Evolutionary conservation across 2,888 invertebrate species (phyloP), one percentile per base, ranked within the genome.

Genomic region (Lymantria dispar): DNA sequence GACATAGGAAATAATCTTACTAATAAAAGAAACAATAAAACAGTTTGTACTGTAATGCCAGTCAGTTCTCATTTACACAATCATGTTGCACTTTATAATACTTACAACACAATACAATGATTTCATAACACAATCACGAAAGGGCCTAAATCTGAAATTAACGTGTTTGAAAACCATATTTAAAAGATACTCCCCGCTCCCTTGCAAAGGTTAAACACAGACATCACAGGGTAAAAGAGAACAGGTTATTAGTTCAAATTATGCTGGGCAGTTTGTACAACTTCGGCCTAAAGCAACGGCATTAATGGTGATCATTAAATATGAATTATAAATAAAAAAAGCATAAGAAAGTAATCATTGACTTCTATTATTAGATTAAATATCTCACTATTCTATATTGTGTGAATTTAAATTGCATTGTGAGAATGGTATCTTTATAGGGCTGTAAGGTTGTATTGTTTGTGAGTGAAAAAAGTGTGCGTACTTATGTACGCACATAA

Each of bases 261-360:
- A 60, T 11, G 57, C 22, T 83, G 82, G 88, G 57, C 58, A 52
- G 48, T 65, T 52, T 61, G 71, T 73, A 72, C 68, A 67, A 74
- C 70, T 63, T 64, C 64, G 72, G 81, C 81, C 81, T 76, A 81
- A 87, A 86, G 83, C 84, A 82, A 76, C 80, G 78, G 83, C 87
- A 87, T 90, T 88, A 89, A 85, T 83, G 87, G 85, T 81, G 85
- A 89, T 90, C 87, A 90, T 90, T 90, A 90, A 89, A 90, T 87
- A 87, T 88, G 84, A 88, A 89, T 90, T 90, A 90, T 89, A 88
- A 89, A 87, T 87, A 86, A 87, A 86, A 87, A 87, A 87, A 87
- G 83, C 79, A 80, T 62, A 87, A 87, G 85, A 87, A 87, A 84
- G 88, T 78, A 88, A 88, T 88, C 87, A 86, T 70, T 67, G 72